These are phyloP conservation scores for Polylopha cassiicola DNA, from an alignment of 2,888 invertebrate genomes.

Conservation along the genomic window DNA sequence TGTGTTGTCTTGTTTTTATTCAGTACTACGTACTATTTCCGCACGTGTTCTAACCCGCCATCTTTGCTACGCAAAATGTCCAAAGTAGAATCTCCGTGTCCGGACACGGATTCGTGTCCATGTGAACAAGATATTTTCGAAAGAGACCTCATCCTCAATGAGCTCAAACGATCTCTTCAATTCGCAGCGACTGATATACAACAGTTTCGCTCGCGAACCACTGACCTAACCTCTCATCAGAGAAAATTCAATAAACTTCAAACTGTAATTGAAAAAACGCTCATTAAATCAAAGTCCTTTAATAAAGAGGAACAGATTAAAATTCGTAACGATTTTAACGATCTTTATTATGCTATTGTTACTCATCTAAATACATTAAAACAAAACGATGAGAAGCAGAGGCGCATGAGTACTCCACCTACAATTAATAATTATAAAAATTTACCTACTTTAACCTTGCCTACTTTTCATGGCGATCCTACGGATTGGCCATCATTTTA, in stretches of 20 bases:
- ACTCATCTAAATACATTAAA: not conserved
- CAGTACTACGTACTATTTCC: too few relatives aligned
- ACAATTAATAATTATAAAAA: too few relatives aligned
- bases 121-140: slow-evolving; percentile 4
- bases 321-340: too few relatives aligned
- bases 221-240: too few relatives aligned
- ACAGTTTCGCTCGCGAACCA: slow-evolving; percentile 5
- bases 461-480: not conserved
- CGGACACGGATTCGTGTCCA: too few relatives aligned
- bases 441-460: not conserved
- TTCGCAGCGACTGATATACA: not conserved
- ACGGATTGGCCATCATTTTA: slow-evolving; percentile 1
- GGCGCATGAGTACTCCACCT: too few relatives aligned
- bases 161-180: not conserved
- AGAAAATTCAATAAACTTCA: slow-evolving; percentile 1
- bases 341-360: not conserved
- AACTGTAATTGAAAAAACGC: slow-evolving; percentile 2
- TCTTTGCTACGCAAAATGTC: too few relatives aligned
- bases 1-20: too few relatives aligned
- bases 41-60: too few relatives aligned
- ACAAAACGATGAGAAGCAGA: not conserved
- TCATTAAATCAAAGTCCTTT: not conserved
- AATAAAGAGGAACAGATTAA: slow-evolving; percentile 1
- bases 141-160: slow-evolving; percentile 3
- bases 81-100: too few relatives aligned